Evolutionary conservation across 1,140 invertebrate genomes (phyloP), one percentile per base, ranked within the genome.

Genomic region (Drosophila simulans): DNA sequence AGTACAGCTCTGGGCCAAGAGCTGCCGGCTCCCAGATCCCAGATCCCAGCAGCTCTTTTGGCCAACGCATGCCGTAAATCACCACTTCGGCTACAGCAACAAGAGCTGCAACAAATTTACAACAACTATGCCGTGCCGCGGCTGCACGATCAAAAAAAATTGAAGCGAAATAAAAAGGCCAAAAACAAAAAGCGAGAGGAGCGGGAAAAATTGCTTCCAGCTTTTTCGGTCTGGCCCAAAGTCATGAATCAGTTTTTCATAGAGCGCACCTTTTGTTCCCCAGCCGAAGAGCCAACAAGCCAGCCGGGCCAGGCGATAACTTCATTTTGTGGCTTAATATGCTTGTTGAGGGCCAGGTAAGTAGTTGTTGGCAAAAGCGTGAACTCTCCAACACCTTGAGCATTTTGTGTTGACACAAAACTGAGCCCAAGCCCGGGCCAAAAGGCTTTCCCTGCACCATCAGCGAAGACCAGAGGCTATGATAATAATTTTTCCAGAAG

Each of bases 241-340:
- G 82, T 86, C 83, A 86, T 86, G 83, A 86, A 86, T 86, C 83
- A 86, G 83, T 86, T 86, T 83, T 86, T 86, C 84, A 86, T 86
- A 86, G 64, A 59, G 84, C 77, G 70, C 55, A 25, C 72, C 80
- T 71, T 88, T 78, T 88, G 76, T 83, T 80, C 77, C 71, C 59
- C 70, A 10, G 31, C 7, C 27, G 5, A 27, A 5, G 5, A 5
- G 5, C 27, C 27, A 27, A 7, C 27, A 27, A 27, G 27, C 13
- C 15, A 20, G 15, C 8, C 15, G 49, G 57, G 57, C 52, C 46
- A 52, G 74, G 77, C 77, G 84, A 89, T 89, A 89, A 84, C 84
- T 89, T 89, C 80, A 89, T 89, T 89, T 89, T 90, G 80, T 51
- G 69, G 84, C 84, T 90, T 89, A 89, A 89, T 89, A 89, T 89